A percentile compares a stretch with the other conserved stretches of the same genome.
Evolutionary conservation across 2,888 invertebrate genomes (phyloP).

Genomic region (Crematogaster levior): DNA sequence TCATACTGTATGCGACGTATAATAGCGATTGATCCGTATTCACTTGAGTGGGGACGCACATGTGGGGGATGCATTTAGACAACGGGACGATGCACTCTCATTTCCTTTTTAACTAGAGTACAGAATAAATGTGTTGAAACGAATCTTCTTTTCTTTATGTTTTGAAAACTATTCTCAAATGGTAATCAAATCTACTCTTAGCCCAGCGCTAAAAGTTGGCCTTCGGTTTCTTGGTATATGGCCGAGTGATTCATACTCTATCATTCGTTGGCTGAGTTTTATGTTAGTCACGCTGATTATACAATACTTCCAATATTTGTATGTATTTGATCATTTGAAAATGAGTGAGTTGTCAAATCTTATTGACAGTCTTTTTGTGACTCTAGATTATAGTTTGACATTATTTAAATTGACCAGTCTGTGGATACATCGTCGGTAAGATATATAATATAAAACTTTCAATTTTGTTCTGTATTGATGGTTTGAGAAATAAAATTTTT

Average conservation of each 20-base stretch:
- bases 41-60: neutral
- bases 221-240: constrained; percentile 52
- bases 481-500: neutral
- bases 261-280: neutral
- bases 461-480: neutral
- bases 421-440: constrained; percentile 50
- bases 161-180: neutral
- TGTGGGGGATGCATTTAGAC: neutral
- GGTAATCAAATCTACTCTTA: constrained; percentile 5
- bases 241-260: constrained; percentile 23
- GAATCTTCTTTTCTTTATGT: neutral
- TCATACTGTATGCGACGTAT: neutral
- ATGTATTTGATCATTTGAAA: neutral
- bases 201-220: constrained; percentile 29
- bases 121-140: neutral
- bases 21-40: constrained; percentile 17
- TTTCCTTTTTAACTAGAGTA: neutral
- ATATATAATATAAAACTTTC: neutral
- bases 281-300: neutral
- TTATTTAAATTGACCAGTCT: constrained; percentile 40
- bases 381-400: constrained; percentile 10
- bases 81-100: neutral
- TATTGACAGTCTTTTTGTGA: constrained; percentile 29
- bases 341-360: constrained; percentile 30
- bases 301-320: constrained; percentile 38